Evolutionary conservation across 2,888 invertebrate species (phyloP).

Genomic region (Deroplatys truncata): DNA sequence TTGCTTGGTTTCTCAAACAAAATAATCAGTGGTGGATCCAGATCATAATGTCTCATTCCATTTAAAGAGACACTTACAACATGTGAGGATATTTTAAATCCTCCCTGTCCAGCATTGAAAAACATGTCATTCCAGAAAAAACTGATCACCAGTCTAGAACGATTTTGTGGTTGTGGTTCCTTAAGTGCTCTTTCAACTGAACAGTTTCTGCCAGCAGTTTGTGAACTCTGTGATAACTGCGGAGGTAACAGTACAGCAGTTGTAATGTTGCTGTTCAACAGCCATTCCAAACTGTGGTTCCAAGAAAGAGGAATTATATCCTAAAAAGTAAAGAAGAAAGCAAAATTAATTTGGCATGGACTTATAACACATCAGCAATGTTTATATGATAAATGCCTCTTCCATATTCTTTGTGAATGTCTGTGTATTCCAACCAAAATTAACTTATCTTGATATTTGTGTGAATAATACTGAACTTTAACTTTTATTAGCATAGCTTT

Average conservation of each 20-base stretch:
- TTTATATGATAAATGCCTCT: no score
- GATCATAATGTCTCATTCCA: constrained; percentile 1
- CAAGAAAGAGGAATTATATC: constrained; percentile 44
- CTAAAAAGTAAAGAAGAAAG: neutral
- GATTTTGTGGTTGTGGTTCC: no score
- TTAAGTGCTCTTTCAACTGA: neutral
- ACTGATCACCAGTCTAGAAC: constrained; percentile 13
- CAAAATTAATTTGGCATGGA: no score
- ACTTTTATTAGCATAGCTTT: no score
- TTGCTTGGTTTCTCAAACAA: neutral
- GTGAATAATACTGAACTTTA: no score
- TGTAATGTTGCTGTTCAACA: constrained; percentile 49
- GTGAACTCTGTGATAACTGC: constrained; percentile 39
- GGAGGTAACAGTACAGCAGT: constrained; percentile 53
- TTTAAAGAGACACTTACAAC: constrained; percentile 20
- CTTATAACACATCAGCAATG: no score
- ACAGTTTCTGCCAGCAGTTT: neutral
- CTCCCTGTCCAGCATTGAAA: neutral
- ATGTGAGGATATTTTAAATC: neutral
- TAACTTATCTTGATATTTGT: no score
- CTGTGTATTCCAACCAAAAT: no score
- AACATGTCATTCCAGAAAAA: constrained; percentile 21
- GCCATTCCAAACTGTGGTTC: constrained; percentile 47
- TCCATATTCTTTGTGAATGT: no score
- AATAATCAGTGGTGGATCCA: constrained; percentile 13